Evolutionary conservation across 2,113 vertebrate genomes (phyloP), one percentile per base, ranked within the genome.

Genomic region (western clawed frog (Xenopus tropicalis)): DNA sequence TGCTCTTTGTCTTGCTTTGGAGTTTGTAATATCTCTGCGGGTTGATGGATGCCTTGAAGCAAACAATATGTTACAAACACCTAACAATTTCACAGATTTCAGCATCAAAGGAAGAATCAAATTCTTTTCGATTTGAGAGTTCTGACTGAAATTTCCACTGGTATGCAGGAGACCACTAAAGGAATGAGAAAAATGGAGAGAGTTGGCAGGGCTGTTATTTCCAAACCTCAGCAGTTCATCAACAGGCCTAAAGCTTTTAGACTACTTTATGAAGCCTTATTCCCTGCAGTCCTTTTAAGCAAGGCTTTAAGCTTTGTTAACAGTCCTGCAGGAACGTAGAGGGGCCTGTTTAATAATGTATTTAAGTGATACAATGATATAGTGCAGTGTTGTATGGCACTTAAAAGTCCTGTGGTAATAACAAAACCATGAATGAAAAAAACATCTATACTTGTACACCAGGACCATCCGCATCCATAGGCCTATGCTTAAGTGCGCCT

Each of bases 1-100:
- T 54, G 52, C 19, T 54, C 16, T 48, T 48, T 48, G 46, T 48
- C 46, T 48, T 48, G 46, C 16, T 54, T n/a, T 17, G 52, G 52
- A n/a, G 52, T 54, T 54, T 17, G 52, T n/a, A 54, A 54, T 54
- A n/a, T 54, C 19, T 54, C 52, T 54, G 16, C 52, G 9, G 52
- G 19, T 54, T 54, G 19, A 54, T 54, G 52, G 19, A 54, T 54
- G 52, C 52, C 19, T 54, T 54, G 19, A 54, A 54, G 52, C 52
- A n/a, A 54, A 54, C 19, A 54, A n/a, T 54, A 54, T 54, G 52
- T 54, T 54, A 54, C 19, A 54, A 54, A 54, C 52, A 54, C 52
- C 16, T 54, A 54, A 17, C 16, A 54, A 54, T 54, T 54, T 54
- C 16, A n/a, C 19, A 17, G 52, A 54, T 54, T 54, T 54, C 16